Evolutionary conservation across 2,113 vertebrate genomes (phyloP), one percentile per base, ranked within the genome.

Genomic region (Ramphastos sulfuratus): DNA sequence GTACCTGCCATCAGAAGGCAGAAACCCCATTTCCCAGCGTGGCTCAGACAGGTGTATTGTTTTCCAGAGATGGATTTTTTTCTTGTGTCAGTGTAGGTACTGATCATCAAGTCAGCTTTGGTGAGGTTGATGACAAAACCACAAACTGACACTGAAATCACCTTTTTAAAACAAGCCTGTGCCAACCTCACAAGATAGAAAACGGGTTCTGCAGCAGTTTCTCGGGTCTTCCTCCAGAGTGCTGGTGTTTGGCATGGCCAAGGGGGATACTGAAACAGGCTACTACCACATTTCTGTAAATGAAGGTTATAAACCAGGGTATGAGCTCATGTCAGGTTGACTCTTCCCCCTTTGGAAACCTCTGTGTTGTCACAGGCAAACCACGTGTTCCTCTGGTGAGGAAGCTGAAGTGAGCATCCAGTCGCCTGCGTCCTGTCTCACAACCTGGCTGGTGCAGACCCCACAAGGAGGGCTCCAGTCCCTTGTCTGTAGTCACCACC

Each of bases 301-400:
- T 7, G 58, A 16, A 21, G 46, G 7, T 14, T 9, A 3, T 2
- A 37, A 25, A 25, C 25, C 1, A 4, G 65, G 4, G 56, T 0
- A 24, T 5, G 27, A 28, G n/a, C 35, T 37, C 1, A 3, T 15
- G 52, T n/a, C 6, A 1, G 1, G 19, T 5, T 27, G 89, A 9
- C 23, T 4, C 17, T 8, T 46, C 37, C 8, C 24, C 37, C 63
- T 42, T 9, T 3, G 42, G 70, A 70, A 28, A 31, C 2, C 16
- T 35, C n/a, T 3, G 33, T 63, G 1, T 21, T 2, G 0, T 7
- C 55, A 15, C 37, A 58, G 28, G 10, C 33, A 24, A 39, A 17
- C 10, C 7, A 11, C 55, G 27, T 4, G 33, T 21, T 64, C 15
- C 50, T 15, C 21, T 4, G n/a, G 20, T 10, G 48, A 58, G 50